Evolutionary conservation across 2,797 vertebrate genomes (phyloP), one percentile per base, ranked within the genome.

Genomic region (Lutjanus campechanus): DNA sequence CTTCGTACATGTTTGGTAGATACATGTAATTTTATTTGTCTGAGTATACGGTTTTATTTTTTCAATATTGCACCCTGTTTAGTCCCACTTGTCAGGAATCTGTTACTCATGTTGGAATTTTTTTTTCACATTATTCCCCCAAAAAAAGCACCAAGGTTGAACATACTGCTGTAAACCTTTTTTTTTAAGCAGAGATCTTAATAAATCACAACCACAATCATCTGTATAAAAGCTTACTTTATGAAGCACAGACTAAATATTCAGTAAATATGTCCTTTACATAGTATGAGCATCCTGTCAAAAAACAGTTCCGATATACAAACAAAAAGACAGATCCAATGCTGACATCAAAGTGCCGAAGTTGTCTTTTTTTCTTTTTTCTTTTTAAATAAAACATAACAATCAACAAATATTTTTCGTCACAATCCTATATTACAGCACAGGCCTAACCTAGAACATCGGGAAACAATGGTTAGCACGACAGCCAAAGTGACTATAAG

Each of bases 361-460:
- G 87, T 85, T 83, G 73, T 88, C 46, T 4, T 75, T 36, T 36
- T 36, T 36, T 36, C 5, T 4, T 4, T n/a, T 25, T 25, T 25
- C 3, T 89, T 89, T 77, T 87, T 85, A 79, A 90, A 90, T 90
- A 87, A 92, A 93, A 92, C 88, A 89, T 82, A 92, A 88, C 89
- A 88, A 89, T 89, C 49, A 92, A 92, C 83, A 75, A 80, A 84
- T 90, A 76, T 83, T 73, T 84, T 84, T 92, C 77, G 71, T 92
- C 93, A 95, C 93, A 92, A 91, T 93, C 89, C 92, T 95, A 93
- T 93, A 88, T 92, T 94, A 95, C 91, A 95, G 93, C 93, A 92
- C 94, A 93, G 93, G 89, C 90, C 95, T 96, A 96, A 81, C 93
- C 95, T 95, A 96, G 90, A 85, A 96, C 91, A 94, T 88, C 46